Evolutionary conservation across 1,140 invertebrate species (phyloP).

Genomic region (Wiebesia pumilae): DNA sequence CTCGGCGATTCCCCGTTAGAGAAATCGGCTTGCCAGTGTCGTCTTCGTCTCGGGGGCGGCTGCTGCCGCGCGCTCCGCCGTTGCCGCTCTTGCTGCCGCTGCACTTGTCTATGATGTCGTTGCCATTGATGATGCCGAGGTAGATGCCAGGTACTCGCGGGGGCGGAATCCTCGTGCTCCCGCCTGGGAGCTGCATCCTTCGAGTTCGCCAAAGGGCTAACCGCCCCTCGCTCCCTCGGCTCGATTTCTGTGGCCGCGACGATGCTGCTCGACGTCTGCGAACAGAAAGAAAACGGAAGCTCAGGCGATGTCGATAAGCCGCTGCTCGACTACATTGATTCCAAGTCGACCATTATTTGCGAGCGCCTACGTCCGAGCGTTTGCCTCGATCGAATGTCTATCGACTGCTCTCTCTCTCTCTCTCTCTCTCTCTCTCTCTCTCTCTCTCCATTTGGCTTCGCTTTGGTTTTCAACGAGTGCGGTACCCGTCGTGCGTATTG

Average conservation of each 20-base stretch:
- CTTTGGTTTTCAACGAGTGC: too few species aligned
- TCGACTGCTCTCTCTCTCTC: background rate
- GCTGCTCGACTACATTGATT: too few species aligned
- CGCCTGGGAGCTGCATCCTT: conserved; percentile 76
- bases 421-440: conserved; percentile 7
- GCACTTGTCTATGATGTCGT: conserved; percentile 61
- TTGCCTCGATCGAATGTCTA: too few species aligned
- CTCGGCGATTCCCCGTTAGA: conserved; percentile 21
- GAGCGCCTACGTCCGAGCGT: too few species aligned
- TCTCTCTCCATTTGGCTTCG: conserved; percentile 8
- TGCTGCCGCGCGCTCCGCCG: conserved; percentile 30
- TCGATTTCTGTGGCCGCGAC: conserved; percentile 64
- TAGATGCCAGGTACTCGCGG: conserved; percentile 65
- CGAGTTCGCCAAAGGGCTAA: conserved; percentile 74
- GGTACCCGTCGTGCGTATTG: background rate
- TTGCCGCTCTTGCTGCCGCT: conserved; percentile 63
- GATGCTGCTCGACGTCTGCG: conserved; percentile 61
- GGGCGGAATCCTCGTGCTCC: conserved; percentile 64
- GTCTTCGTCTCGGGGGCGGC: conserved; percentile 13
- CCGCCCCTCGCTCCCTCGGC: conserved; percentile 73
- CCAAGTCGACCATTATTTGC: too few species aligned
- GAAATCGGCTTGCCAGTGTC: conserved; percentile 53
- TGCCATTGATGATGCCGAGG: conserved; percentile 65
- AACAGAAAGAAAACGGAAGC: conserved; percentile 48
- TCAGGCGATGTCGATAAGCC: background rate